phyloP scores from a whole-genome alignment of 2,888 invertebrate species.

The Prosapia bicincta region DNA sequence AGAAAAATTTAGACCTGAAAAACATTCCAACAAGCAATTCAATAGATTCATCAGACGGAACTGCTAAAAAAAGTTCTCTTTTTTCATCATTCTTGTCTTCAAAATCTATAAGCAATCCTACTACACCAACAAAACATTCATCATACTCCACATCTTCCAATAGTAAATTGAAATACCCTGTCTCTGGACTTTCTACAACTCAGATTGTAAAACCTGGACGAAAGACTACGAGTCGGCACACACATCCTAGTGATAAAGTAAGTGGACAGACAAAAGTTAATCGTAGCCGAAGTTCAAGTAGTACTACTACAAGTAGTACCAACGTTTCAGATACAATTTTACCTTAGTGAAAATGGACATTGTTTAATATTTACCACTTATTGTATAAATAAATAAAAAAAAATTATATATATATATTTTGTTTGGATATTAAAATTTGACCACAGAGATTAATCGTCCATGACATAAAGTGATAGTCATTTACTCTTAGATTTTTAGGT shows the following conservation, averaged over 20 bases:
- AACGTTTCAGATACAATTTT: conserved; percentile 19
- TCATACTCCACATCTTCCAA: conserved; percentile 47
- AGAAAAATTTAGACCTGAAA: conserved; percentile 11
- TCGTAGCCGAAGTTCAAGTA: conserved; percentile 41
- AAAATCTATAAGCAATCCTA: conserved; percentile 44
- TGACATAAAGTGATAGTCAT: conserved; percentile 22
- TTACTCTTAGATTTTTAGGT: conserved; percentile 4
- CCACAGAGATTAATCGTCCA: conserved; percentile 22
- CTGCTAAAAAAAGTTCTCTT: conserved; percentile 32
- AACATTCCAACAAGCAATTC: conserved; percentile 34
- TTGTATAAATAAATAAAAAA: conserved; percentile 8
- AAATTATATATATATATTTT: conserved; percentile 1
- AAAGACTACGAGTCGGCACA: conserved; percentile 46
- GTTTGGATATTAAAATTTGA: not conserved
- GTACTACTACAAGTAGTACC: conserved; percentile 19
- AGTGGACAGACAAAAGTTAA: conserved; percentile 32
- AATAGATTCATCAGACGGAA: conserved; percentile 29
- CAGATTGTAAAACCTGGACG: conserved; percentile 56
- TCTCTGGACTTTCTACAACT: conserved; percentile 60
- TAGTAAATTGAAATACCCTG: conserved; percentile 61
- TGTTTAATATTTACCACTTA: conserved; percentile 2
- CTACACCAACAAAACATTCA: conserved; percentile 48
- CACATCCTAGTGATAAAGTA: conserved; percentile 32
- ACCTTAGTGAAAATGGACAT: conserved; percentile 15
- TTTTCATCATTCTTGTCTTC: conserved; percentile 36